phyloP scores from a whole-genome alignment of 2,797 vertebrate genomes.

The Ciconia nigra region DNA sequence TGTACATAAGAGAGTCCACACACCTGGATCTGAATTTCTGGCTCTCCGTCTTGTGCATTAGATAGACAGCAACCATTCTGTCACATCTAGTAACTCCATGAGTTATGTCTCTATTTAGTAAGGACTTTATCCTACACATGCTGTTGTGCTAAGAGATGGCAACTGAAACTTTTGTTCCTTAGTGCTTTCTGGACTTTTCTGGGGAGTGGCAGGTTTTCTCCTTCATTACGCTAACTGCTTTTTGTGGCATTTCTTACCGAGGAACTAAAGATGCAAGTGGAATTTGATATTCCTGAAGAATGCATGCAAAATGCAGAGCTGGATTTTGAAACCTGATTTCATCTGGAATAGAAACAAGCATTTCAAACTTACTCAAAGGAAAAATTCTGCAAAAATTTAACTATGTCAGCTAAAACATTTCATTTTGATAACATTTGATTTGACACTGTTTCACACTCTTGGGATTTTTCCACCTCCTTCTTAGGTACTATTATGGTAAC shows the following conservation, averaged over 20 bases:
- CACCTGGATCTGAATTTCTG: background rate
- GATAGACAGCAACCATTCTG: background rate
- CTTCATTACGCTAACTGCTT: background rate
- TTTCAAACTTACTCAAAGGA: background rate
- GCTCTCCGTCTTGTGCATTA: background rate
- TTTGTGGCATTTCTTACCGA: background rate
- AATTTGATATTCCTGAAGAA: background rate
- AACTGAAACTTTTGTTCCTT: background rate
- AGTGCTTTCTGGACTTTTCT: background rate
- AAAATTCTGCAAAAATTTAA: background rate
- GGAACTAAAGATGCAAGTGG: background rate
- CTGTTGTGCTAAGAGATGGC: background rate
- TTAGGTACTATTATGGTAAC: background rate
- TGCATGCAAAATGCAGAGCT: background rate
- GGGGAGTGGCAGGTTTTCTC: background rate
- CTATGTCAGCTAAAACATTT: background rate
- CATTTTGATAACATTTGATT: background rate
- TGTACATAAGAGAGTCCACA: background rate
- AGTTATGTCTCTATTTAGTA: background rate
- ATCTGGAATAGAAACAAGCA: background rate
- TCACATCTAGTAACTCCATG: background rate
- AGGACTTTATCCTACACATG: background rate
- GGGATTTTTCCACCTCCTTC: background rate
- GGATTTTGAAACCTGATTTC: background rate
- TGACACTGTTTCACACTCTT: background rate